A percentile compares a stretch with the other conserved stretches of the same genome.
phyloP scores from a whole-genome alignment of 35 echinoderm and acorn worm genomes.

The Stichopus chloronotus region DNA sequence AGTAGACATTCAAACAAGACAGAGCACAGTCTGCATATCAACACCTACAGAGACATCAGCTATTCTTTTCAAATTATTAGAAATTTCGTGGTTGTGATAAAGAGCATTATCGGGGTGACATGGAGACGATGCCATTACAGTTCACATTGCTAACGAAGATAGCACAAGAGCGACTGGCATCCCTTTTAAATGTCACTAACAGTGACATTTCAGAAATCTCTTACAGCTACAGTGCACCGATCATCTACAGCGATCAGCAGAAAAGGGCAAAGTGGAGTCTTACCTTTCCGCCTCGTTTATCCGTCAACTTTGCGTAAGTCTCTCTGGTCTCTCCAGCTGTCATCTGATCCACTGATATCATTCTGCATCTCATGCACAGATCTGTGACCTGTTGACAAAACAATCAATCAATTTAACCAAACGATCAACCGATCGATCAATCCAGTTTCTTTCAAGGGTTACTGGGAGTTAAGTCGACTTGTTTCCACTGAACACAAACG shows the following conservation, averaged over 20 bases:
- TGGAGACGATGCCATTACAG: not conserved
- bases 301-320: conserved; percentile 68
- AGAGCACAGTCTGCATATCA: no score
- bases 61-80: no score
- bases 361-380: conserved; percentile 82
- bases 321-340: conserved; percentile 80
- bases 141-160: not conserved
- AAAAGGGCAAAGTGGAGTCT: not conserved
- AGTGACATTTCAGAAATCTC: not conserved
- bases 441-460: no score
- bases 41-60: no score
- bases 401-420: not conserved
- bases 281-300: conserved; percentile 78
- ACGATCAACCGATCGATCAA: not conserved
- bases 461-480: no score
- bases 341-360: conserved; percentile 92
- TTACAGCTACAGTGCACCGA: not conserved
- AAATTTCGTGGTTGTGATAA: not conserved
- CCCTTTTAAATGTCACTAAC: not conserved
- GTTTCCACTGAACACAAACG: no score
- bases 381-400: conserved; percentile 61
- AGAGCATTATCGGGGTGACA: not conserved
- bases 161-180: not conserved
- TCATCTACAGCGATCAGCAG: not conserved
- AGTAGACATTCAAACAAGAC: no score